phyloP scores from a whole-genome alignment of 1,140 invertebrate genomes.

The Vanessa atalanta region DNA sequence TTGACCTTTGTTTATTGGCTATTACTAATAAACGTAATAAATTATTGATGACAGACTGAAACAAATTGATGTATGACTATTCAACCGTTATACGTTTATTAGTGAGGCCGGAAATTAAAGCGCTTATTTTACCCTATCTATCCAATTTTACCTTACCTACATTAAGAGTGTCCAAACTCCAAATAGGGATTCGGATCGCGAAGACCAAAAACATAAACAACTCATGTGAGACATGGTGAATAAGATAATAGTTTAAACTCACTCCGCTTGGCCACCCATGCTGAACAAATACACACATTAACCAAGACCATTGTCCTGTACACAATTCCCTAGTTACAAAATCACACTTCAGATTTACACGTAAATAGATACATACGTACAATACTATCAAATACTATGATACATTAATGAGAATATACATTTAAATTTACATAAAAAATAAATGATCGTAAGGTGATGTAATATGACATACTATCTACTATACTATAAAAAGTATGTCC shows the following conservation, averaged over 20 bases:
- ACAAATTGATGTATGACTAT: too few species aligned
- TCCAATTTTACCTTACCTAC: not conserved
- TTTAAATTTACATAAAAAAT: too few species aligned
- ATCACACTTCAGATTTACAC: slow-evolving; percentile 18
- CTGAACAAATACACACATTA: slow-evolving; percentile 39
- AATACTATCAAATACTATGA: too few species aligned
- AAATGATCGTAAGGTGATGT: not conserved
- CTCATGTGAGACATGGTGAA: slow-evolving; percentile 24
- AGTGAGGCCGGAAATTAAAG: not conserved
- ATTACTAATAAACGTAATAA: too few species aligned
- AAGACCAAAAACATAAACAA: slow-evolving; percentile 14
- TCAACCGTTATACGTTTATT: too few species aligned
- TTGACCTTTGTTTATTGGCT: too few species aligned
- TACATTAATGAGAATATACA: too few species aligned
- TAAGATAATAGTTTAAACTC: slow-evolving; percentile 34
- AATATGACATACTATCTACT: slow-evolving; percentile 18
- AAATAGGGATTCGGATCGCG: slow-evolving; percentile 7
- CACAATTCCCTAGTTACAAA: slow-evolving; percentile 41
- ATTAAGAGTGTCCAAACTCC: not conserved
- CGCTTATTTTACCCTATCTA: not conserved
- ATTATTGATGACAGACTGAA: too few species aligned
- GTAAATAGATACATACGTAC: not conserved
- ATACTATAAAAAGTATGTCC: slow-evolving; percentile 53
- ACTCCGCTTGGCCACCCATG: slow-evolving; percentile 39
- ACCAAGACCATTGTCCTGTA: slow-evolving; percentile 46